Percentiles rank a stretch among this genome's conserved stretches.
Conservation (phyloP, 2,888 invertebrate genomes). For the Zaprionus lineosus region DNA sequence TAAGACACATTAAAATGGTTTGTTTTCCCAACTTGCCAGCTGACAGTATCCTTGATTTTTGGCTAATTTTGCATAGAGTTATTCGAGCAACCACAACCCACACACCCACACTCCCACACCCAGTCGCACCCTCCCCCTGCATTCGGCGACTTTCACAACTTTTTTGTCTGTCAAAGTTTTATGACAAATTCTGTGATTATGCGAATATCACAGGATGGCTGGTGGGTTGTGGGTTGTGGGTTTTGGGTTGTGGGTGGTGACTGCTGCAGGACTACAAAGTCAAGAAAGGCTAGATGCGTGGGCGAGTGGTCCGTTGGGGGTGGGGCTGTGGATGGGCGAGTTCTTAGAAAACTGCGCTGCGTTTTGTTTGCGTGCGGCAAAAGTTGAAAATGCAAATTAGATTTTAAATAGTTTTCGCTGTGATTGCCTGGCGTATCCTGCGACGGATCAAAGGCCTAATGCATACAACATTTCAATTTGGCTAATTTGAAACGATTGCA, state of each 20-base stretch:
- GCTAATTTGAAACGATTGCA: conserved; percentile 54
- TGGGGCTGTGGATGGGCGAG: too few species aligned
- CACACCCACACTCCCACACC: conserved; percentile 20
- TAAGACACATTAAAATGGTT: conserved; percentile 54
- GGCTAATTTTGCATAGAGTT: conserved; percentile 51
- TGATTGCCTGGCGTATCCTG: conserved; percentile 50
- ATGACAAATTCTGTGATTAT: conserved; percentile 73
- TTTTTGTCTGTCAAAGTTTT: conserved; percentile 62
- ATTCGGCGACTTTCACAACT: conserved; percentile 43
- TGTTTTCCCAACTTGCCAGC: conserved; percentile 36
- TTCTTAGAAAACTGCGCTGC: conserved; percentile 29
- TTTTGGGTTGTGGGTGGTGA: too few species aligned
- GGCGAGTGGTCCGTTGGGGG: too few species aligned
- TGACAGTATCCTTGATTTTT: conserved; percentile 36
- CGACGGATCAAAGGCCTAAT: conserved; percentile 56
- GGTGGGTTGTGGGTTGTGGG: too few species aligned
- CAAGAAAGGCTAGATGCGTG: too few species aligned
- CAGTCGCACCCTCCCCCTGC: too few species aligned
- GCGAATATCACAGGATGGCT: conserved; percentile 24
- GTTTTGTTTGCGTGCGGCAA: conserved; percentile 30
- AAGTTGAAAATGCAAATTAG: conserved; percentile 68
- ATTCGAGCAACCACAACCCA: conserved; percentile 11
- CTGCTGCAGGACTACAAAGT: too few species aligned
- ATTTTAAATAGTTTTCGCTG: conserved; percentile 70
- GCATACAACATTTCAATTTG: conserved; percentile 60